These are phyloP conservation scores for Apogon hyalosoma DNA, from an alignment of 2,797 vertebrate species.

Conservation along the genomic window DNA sequence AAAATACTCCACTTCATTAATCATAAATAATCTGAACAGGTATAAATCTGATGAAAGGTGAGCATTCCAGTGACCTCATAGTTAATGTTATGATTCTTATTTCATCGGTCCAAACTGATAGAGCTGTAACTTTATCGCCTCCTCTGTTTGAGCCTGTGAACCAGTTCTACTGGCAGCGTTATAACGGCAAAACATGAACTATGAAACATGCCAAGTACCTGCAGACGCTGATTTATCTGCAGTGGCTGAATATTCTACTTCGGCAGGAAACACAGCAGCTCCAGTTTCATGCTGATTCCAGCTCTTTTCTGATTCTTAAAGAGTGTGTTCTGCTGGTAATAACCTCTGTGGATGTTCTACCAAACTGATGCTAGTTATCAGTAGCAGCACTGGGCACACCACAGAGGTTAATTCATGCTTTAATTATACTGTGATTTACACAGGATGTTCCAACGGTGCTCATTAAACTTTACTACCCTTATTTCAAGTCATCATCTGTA, in stretches of 20 bases:
- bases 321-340: constrained; percentile 1
- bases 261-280: constrained; percentile 1
- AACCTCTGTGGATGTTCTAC: constrained; percentile 7
- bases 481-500: constrained; percentile 36
- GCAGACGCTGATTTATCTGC: too few relatives aligned
- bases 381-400: constrained; percentile 14
- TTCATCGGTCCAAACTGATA: too few relatives aligned
- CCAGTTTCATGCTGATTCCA: not conserved
- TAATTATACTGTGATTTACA: constrained; percentile 51
- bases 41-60: constrained; percentile 41
- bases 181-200: too few relatives aligned
- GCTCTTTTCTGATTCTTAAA: constrained; percentile 11
- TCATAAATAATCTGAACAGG: constrained; percentile 8
- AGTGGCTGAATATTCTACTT: too few relatives aligned
- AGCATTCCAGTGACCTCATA: not conserved
- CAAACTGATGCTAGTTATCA: constrained; percentile 31
- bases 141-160: too few relatives aligned
- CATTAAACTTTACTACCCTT: constrained; percentile 48
- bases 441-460: constrained; percentile 46
- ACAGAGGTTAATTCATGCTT: constrained; percentile 42
- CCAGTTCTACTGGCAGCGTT: too few relatives aligned
- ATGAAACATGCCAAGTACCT: too few relatives aligned
- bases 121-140: too few relatives aligned
- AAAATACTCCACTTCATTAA: constrained; percentile 15
- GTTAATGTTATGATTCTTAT: too few relatives aligned